phyloP scores from a whole-genome alignment of 2,797 vertebrate species.

The Glyptemys insculpta region DNA sequence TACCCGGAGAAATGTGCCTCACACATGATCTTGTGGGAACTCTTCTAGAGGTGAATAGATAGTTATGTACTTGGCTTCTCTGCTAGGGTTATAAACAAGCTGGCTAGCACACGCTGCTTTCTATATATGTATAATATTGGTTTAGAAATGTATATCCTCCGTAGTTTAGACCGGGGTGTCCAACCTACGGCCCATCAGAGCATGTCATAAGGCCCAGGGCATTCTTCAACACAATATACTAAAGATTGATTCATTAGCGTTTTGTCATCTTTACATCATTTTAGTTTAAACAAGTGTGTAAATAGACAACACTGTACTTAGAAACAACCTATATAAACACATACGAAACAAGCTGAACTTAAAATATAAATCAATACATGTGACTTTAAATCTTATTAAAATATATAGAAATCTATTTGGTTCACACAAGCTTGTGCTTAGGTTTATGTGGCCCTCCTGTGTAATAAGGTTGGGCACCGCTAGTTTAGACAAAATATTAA shows the following conservation, averaged over 20 bases:
- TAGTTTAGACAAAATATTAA: neutral
- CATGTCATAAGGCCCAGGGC: neutral
- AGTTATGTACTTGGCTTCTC: neutral
- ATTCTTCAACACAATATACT: neutral
- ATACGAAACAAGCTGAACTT: neutral
- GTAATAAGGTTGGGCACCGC: neutral
- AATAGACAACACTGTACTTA: neutral
- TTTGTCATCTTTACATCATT: neutral
- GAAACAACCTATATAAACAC: neutral
- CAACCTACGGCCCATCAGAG: neutral
- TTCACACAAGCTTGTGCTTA: neutral
- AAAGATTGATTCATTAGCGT: neutral
- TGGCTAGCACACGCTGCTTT: neutral
- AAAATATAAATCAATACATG: neutral
- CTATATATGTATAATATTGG: neutral
- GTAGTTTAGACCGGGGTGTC: neutral
- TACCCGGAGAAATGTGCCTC: neutral
- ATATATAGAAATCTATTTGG: neutral
- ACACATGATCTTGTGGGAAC: neutral
- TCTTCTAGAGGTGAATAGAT: neutral
- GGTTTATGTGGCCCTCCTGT: neutral
- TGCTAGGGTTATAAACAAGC: neutral
- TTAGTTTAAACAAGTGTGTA: neutral
- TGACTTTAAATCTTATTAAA: neutral
- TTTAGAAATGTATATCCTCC: neutral